Conservation (phyloP, 2,113 vertebrate genomes). For the Malurus alboscapulatus region DNA sequence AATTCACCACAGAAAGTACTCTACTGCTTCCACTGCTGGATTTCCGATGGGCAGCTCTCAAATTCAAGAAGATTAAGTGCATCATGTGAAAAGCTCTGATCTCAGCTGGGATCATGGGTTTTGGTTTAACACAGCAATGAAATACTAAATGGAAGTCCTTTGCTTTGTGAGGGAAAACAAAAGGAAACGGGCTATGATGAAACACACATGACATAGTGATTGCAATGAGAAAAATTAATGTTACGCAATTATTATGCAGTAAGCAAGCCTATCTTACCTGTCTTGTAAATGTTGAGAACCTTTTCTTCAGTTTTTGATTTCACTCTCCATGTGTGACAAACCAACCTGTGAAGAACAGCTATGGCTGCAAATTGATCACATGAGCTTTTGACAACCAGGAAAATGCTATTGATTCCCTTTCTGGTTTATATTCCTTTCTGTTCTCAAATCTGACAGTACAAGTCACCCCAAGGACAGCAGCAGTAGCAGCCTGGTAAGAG, state of each 20-base stretch:
- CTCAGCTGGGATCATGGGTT: not conserved
- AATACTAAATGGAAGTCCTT: not conserved
- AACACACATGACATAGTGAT: not conserved
- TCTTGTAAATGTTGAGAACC: not conserved
- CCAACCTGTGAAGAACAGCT: not conserved
- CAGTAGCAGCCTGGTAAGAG: not conserved
- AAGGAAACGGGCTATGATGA: not conserved
- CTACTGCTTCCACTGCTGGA: not conserved
- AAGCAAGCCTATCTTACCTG: not conserved
- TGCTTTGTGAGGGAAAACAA: not conserved
- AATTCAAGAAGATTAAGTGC: not conserved
- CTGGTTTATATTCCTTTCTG: not conserved
- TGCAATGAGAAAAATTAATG: not conserved
- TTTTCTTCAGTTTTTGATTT: not conserved
- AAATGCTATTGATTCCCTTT: not conserved
- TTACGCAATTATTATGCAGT: not conserved
- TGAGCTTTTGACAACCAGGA: not conserved
- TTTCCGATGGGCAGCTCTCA: not conserved
- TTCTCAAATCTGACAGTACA: not conserved
- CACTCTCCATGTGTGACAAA: not conserved
- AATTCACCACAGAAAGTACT: not conserved
- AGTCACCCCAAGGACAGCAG: not conserved
- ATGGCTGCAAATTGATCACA: not conserved
- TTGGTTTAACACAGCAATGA: not conserved
- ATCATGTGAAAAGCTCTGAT: not conserved